Evolutionary conservation across 2,888 invertebrate species (phyloP).

Genomic region (Cephus runcator): DNA sequence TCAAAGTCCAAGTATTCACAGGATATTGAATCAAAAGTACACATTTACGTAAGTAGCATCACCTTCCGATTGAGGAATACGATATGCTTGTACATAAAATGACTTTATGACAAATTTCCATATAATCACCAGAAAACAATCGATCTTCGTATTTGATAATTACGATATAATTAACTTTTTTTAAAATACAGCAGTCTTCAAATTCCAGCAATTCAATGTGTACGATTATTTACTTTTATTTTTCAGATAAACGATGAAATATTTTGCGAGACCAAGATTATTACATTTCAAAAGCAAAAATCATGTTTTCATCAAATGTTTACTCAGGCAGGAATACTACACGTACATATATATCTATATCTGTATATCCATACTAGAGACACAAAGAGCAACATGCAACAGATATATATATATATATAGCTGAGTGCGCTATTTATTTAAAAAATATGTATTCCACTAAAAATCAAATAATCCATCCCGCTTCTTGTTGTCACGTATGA

Average conservation of each 20-base stretch:
- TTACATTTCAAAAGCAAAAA: not conserved
- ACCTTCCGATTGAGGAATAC: not conserved
- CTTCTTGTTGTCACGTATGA: not conserved
- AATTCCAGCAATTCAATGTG: no score
- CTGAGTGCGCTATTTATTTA: no score
- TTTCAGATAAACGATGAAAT: not conserved
- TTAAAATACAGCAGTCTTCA: no score
- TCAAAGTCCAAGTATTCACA: not conserved
- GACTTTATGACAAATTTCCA: not conserved
- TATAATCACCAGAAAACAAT: no score
- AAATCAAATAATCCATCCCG: not conserved
- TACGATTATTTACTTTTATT: not conserved
- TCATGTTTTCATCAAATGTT: not conserved
- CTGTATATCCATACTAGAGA: not conserved
- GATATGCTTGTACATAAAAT: not conserved
- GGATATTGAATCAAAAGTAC: not conserved
- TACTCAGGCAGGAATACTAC: not conserved
- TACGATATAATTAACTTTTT: no score
- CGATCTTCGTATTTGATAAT: no score
- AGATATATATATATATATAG: not conserved
- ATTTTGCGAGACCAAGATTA: not conserved
- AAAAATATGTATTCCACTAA: not conserved
- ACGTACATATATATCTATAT: not conserved
- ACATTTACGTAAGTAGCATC: not conserved
- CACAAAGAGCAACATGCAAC: not conserved